Evolutionary conservation across 1,140 invertebrate species (phyloP).

Genomic region (Chymomyza costata): DNA sequence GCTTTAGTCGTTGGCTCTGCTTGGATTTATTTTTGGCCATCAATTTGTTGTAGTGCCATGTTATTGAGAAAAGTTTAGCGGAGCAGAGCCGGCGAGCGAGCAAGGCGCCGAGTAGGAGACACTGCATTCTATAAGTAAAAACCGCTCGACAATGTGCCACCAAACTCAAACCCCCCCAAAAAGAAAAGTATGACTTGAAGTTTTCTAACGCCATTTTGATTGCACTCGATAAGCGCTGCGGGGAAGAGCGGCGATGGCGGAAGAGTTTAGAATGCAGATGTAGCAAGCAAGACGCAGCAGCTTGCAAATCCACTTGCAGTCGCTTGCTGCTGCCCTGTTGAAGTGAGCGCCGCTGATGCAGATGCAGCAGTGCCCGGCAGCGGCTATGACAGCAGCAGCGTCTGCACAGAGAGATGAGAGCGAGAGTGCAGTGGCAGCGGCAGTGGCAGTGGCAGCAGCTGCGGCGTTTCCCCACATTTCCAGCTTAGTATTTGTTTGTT

Average conservation of each 20-base stretch:
- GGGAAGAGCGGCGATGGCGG: too few relatives aligned
- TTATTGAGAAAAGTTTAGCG: slow-evolving; percentile 33
- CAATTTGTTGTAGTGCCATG: slow-evolving; percentile 18
- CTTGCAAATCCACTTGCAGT: slow-evolving; percentile 45
- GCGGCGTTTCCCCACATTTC: slow-evolving; percentile 27
- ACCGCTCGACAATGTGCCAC: too few relatives aligned
- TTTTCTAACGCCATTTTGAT: slow-evolving; percentile 41
- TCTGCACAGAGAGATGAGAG: neutral
- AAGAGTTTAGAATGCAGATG: too few relatives aligned
- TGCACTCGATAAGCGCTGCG: slow-evolving; percentile 29
- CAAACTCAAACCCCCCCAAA: too few relatives aligned
- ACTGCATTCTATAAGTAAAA: too few relatives aligned
- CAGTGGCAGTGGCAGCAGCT: slow-evolving; percentile 27
- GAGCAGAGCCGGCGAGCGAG: neutral
- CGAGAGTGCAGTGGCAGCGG: slow-evolving; percentile 19
- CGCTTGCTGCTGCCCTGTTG: slow-evolving; percentile 59
- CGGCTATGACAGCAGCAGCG: neutral
- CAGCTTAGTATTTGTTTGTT: slow-evolving; percentile 37
- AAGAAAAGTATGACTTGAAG: too few relatives aligned
- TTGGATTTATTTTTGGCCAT: slow-evolving; percentile 35
- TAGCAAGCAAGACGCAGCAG: slow-evolving; percentile 31
- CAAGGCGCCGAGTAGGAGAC: too few relatives aligned
- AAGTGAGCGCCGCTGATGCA: slow-evolving; percentile 63
- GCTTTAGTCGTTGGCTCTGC: too few relatives aligned
- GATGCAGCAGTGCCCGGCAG: slow-evolving; percentile 43